Base-by-base conservation (phyloP, 2,797 vertebrate genomes). In the Tapera naevia region DNA sequence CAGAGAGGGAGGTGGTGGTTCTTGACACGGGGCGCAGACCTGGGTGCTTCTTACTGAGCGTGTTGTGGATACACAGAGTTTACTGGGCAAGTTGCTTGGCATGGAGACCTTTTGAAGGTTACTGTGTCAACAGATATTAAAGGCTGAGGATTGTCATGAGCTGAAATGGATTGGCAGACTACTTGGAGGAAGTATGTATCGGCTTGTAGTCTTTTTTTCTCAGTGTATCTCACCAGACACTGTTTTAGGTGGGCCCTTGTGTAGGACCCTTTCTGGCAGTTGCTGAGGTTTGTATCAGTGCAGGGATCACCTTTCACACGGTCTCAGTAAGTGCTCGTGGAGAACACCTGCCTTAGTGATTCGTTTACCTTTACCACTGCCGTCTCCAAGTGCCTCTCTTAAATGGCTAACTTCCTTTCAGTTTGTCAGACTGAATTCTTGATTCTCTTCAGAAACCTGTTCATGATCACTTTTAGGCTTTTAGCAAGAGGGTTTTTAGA, bases 11-110 rank as follows among this genome's bases (percentile, higher is more conserved):
- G 60, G 22, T 37, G 35, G 2, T 72, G 14, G 10, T 50, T 95
- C 60, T 92, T 30, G 10, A 45, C 0, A 0, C 4, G 35, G 4
- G 10, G 14, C 9, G 54, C 12, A 69, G 50, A 53, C 10, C 28
- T 41, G 28, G 23, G 4, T 35, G 21, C 35, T 60, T 53, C 30
- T 53, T 86, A 33, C 33, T 80, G 80, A 74, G 61, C 51, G 9
- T 9, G 1, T n/a, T 37, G 32, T 50, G n/a, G 41, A 19, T 65
- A 39, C 61, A 66, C 53, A n/a, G 70, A 33, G 12, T 30, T 74
- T n/a, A 24, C 70, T 54, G 39, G 30, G 32, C 39, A 65, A 65
- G 30, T 51, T 84, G 17, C 45, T 74, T 67, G 53, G 60, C 50
- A 7, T 8, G 45, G 53, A 71, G 19, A 43, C n/a, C 32, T 71